Evolutionary conservation across 1,140 invertebrate species (phyloP), one percentile per base, ranked within the genome.

Genomic region (Brachionus rubens): DNA sequence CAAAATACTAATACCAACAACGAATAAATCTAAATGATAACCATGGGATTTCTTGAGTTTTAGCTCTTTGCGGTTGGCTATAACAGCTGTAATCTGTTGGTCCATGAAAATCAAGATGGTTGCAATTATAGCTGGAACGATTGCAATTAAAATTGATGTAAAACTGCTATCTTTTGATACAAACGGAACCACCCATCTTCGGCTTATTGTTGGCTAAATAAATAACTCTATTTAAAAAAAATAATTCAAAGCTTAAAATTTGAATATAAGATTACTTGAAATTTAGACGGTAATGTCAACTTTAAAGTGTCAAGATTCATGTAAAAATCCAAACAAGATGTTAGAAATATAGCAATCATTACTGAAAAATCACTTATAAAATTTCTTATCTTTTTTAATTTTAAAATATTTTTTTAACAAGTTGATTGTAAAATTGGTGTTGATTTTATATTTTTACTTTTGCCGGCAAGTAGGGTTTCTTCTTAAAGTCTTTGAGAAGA

Each of bases 311-410:
- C 75, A 0, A 87, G 54, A 9, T 79, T 81, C 19, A 84, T 75
- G 28, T 76, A 77, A 33, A 78, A 77, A 68, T 86, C 83, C 24
- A 86, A n/a, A 10, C 75, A 21, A 5, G 85, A 82, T 80, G 86
- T 83, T 1, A 79, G 47, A n/a, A 86, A 59, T 62, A 87, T 87
- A 26, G 86, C 80, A 48, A 87, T 83, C 5, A 87, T 77, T 5
- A 88, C 86, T 21, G 85, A 83, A 79, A 87, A 87, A 76, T 88
- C 86, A 62, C 84, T 80, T 33, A 86, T 79, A 12, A 79, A 50
- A 46, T 78, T 79, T 9, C 85, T 80, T 24, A 86, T 75, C 82
- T 83, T 26, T 30, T 78, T 78, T 52, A 12, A 9, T 5, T 26
- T 62, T 62, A 26, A 1, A 54, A 16, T 52, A 21, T 67, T 52